A percentile compares a stretch with the other conserved stretches of the same genome.
These are phyloP conservation scores for Triplophysa bombifrons DNA, from an alignment of 2,797 vertebrate genomes.

Conservation along the genomic window DNA sequence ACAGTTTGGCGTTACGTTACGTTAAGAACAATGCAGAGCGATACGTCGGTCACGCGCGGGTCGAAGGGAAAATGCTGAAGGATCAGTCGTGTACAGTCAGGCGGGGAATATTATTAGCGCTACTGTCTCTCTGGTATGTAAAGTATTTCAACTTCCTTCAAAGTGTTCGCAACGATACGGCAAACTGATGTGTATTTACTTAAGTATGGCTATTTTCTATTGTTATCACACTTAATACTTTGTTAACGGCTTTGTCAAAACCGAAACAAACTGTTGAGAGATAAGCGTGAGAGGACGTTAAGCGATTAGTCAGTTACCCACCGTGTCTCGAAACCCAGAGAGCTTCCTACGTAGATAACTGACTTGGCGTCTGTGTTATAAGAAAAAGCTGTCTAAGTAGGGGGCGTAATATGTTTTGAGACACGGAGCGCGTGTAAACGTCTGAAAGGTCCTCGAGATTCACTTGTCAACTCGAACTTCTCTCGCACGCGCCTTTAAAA, in stretches of 20 bases:
- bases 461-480: background rate
- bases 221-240: background rate
- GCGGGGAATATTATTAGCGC: slow-evolving; percentile 80
- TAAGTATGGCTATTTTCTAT: background rate
- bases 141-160: slow-evolving; percentile 72
- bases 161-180: slow-evolving; percentile 34
- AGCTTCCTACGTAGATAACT: background rate
- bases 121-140: slow-evolving; percentile 82
- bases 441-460: background rate
- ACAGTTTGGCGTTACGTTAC: slow-evolving; percentile 43
- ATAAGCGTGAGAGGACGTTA: slow-evolving; percentile 7
- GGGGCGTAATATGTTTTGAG: background rate
- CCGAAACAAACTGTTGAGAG: slow-evolving; percentile 8
- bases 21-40: slow-evolving; percentile 21
- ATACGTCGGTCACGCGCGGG: slow-evolving; percentile 32
- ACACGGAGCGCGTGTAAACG: background rate
- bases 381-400: background rate
- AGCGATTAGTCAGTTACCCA: slow-evolving; percentile 11
- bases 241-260: background rate
- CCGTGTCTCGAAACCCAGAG: background rate
- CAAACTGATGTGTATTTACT: background rate
- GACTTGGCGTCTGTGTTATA: background rate
- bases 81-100: slow-evolving; percentile 72
- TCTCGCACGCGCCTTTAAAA: background rate
- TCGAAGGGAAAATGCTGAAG: slow-evolving; percentile 72